Base-by-base conservation (phyloP, 2,888 invertebrate genomes). In the Gortyna flavago region DNA sequence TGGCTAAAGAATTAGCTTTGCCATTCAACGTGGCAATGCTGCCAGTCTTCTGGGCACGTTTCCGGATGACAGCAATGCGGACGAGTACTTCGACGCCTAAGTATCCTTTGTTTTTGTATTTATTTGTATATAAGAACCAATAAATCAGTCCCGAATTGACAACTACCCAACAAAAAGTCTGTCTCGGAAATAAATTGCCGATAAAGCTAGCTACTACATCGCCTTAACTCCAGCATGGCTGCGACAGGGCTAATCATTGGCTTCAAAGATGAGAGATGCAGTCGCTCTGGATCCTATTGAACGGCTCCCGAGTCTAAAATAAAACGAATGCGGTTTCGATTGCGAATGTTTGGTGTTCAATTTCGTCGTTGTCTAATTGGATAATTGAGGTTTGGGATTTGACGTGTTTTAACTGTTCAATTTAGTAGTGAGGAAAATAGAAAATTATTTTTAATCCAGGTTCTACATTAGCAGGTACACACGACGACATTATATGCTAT, bases 171-270 rank as follows among this genome's bases (percentile, higher is more conserved):
- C 35, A 44, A 79, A n/a, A 69, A 18, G n/a, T 41, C 32, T 35
- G 18, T 57, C 25, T 29, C 4, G 13, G 66, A 48, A 82, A 82
- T 64, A 35, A 74, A 74, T 75, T 35, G 1, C 35, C 18, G 13
- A 44, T 66, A 66, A 72, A 72, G 32, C 25, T 4, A 21, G 41
- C 11, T 57, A 38, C 25, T 62, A 44, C 77, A 44, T 86, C 76
- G 86, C 85, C 83, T 89, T 89, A 87, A 81, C 68, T 72, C 41
- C 66, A 51, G 83, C 75, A 77, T 89, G 87, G 80, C 90, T 77
- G 84, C 84, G 87, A 88, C 87, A 88, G 76, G 83, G 82, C 85
- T 88, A 89, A 89, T 88, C 85, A 88, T 74, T 69, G 66, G 44
- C 77, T 82, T 57, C 62, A 76, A 81, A 87, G 84, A 85, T 89